phyloP scores from a whole-genome alignment of 2,113 vertebrate species.

The Empidonax traillii region DNA sequence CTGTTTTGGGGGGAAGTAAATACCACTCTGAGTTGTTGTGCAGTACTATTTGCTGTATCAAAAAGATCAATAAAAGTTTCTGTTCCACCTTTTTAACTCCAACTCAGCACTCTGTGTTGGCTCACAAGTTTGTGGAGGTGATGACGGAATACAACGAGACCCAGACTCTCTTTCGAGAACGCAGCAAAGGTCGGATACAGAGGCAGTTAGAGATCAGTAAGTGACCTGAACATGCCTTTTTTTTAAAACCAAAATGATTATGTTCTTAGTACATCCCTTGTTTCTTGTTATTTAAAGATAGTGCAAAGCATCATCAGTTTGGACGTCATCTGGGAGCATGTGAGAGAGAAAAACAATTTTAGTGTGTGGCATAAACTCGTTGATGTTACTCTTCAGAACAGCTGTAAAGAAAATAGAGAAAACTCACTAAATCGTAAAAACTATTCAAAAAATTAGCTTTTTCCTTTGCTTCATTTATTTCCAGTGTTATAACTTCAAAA shows the following conservation, averaged over 20 bases:
- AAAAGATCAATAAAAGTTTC: background rate
- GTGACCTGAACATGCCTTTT: background rate
- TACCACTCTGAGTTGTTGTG: background rate
- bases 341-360: background rate
- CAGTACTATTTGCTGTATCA: background rate
- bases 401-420: background rate
- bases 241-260: rapidly evolving
- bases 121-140: slow-evolving; percentile 93
- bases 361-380: background rate
- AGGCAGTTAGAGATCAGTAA: slow-evolving; percentile 97
- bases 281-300: rapidly evolving
- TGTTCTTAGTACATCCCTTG: background rate
- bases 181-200: slow-evolving; percentile 93
- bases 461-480: background rate
- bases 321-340: background rate
- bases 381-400: background rate
- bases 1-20: background rate
- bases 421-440: background rate
- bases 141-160: slow-evolving; percentile 94
- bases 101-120: slow-evolving; percentile 85
- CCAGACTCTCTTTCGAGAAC: slow-evolving; percentile 91
- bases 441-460: background rate
- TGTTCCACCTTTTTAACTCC: background rate
- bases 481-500: background rate
- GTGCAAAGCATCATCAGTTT: background rate